phyloP scores from a whole-genome alignment of 2,888 invertebrate species.

The Teinopalpus imperialis region DNA sequence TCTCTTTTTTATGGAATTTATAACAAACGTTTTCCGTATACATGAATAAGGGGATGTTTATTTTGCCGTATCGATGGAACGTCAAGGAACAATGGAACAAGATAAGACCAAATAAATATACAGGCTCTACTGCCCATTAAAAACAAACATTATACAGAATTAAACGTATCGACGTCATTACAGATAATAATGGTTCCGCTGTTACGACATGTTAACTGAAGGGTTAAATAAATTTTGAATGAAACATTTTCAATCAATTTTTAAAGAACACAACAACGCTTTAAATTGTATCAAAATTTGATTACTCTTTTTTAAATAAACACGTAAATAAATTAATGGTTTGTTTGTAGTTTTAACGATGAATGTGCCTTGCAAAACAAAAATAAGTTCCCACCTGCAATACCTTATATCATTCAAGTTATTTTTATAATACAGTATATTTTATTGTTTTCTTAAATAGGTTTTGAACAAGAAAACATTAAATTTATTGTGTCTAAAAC shows the following conservation, averaged over 20 bases:
- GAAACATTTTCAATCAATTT: constrained; percentile 3
- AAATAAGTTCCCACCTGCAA: too few relatives aligned
- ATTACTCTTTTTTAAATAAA: constrained; percentile 1
- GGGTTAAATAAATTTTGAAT: constrained; percentile 8
- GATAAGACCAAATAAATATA: constrained; percentile 4
- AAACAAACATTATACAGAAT: constrained; percentile 10
- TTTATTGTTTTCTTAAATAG: too few relatives aligned
- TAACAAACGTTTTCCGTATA: background rate
- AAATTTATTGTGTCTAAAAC: too few relatives aligned
- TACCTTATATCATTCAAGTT: too few relatives aligned
- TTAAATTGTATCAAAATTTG: constrained; percentile 11
- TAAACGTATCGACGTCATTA: constrained; percentile 14
- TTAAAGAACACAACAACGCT: constrained; percentile 5
- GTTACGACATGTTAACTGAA: constrained; percentile 1
- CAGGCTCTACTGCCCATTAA: background rate
- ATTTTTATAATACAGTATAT: too few relatives aligned
- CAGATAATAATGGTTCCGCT: constrained; percentile 9
- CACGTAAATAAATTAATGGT: constrained; percentile 3
- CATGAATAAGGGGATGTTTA: background rate
- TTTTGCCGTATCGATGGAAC: background rate
- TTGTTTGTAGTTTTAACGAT: background rate
- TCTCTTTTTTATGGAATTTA: constrained; percentile 16
- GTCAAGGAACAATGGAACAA: constrained; percentile 1
- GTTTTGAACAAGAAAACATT: too few relatives aligned
- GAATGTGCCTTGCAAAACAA: background rate